A percentile compares a stretch with the other conserved stretches of the same genome.
phyloP scores from a whole-genome alignment of 2,113 vertebrate species.

The Chamaea fasciata region DNA sequence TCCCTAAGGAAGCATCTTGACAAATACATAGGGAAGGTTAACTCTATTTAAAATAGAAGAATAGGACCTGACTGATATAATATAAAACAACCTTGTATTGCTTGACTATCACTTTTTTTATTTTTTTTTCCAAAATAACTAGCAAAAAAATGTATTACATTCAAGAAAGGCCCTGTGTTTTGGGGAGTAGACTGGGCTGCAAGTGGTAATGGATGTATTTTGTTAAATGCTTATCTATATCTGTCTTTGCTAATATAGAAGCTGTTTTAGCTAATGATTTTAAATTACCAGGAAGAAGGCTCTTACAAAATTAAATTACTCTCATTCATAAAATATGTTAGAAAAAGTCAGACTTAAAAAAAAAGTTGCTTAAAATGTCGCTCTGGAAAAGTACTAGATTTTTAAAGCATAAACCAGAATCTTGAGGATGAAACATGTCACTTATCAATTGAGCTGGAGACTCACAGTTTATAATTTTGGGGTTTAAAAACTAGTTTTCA shows the following conservation, averaged over 20 bases:
- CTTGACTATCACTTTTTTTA: accelerated
- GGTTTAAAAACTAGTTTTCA: not conserved
- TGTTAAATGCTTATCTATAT: not conserved
- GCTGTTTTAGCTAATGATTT: not conserved
- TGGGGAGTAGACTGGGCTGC: not conserved
- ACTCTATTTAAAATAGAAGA: not conserved
- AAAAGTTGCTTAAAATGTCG: not conserved
- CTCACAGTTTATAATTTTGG: not conserved
- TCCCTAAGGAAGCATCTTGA: not conserved
- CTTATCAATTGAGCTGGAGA: not conserved
- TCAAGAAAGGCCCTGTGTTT: not conserved
- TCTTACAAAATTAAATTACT: not conserved
- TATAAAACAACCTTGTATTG: not conserved
- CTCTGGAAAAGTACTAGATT: not conserved
- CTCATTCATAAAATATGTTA: not conserved
- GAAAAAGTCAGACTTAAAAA: not conserved
- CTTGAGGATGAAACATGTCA: not conserved
- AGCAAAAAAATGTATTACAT: not conserved
- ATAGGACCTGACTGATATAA: not conserved
- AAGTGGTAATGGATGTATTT: not conserved
- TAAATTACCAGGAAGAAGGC: not conserved
- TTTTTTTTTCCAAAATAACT: not conserved
- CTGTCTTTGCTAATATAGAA: not conserved
- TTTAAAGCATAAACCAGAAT: not conserved
- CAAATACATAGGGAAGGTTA: not conserved